Evolutionary conservation across 2,888 invertebrate genomes (phyloP).

Genomic region (Litoditis marina): DNA sequence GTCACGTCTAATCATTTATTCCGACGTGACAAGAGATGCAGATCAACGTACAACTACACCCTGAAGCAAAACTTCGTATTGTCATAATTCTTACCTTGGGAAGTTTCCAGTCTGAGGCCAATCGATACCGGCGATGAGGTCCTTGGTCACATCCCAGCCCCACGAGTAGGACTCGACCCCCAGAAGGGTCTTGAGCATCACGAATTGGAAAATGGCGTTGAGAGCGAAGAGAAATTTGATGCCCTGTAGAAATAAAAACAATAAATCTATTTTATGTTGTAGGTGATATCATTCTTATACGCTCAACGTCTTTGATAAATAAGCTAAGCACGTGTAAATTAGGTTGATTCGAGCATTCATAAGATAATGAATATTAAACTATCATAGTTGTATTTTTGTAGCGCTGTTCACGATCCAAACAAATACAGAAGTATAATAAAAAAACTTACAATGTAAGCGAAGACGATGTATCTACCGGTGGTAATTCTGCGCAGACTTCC

Average conservation of each 20-base stretch:
- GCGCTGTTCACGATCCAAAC: too few relatives aligned
- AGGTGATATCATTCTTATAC: background rate
- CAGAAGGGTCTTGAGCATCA: constrained; percentile 54
- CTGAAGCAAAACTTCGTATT: background rate
- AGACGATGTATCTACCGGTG: constrained; percentile 23
- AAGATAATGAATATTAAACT: too few relatives aligned
- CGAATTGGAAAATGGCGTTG: constrained; percentile 58
- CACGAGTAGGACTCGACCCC: constrained; percentile 57
- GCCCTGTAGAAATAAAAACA: constrained; percentile 33
- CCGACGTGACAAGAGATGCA: background rate
- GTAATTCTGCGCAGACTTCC: constrained; percentile 14
- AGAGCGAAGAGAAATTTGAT: constrained; percentile 55
- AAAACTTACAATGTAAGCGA: constrained; percentile 47
- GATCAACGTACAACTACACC: background rate
- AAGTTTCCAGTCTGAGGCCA: constrained; percentile 61
- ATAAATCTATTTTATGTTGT: constrained; percentile 6
- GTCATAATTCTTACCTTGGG: constrained; percentile 39
- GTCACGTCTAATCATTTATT: background rate
- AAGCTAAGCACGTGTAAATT: background rate
- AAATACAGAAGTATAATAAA: background rate
- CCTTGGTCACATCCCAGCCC: constrained; percentile 55
- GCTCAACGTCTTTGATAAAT: background rate
- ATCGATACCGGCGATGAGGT: constrained; percentile 54
- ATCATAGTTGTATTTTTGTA: too few relatives aligned
- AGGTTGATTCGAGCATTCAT: too few relatives aligned